Conservation (phyloP, 2,113 vertebrate species). For the Poecile atricapillus region DNA sequence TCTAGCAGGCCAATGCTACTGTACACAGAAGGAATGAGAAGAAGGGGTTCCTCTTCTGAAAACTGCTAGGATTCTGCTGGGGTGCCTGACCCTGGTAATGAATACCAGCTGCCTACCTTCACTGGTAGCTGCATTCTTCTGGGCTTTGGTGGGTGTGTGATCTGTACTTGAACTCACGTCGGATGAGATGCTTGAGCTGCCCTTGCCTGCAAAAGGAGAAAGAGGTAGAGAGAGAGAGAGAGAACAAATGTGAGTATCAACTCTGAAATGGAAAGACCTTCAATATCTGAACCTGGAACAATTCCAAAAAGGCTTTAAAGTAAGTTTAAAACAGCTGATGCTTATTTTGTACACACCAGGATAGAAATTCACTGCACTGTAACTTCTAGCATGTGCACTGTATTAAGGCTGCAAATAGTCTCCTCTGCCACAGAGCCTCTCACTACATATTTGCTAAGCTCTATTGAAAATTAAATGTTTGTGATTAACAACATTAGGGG, state of each 20-base stretch:
- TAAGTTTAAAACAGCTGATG: not conserved
- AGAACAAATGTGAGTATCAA: not conserved
- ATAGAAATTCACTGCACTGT: not conserved
- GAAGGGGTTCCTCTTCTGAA: not conserved
- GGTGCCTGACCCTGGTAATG: conserved; percentile 63
- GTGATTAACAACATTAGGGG: not conserved
- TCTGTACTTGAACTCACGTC: conserved; percentile 99
- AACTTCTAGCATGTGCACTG: not conserved
- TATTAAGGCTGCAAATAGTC: not conserved
- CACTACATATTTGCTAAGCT: not conserved
- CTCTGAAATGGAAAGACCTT: not conserved
- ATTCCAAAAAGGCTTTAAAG: not conserved
- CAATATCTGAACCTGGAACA: not conserved
- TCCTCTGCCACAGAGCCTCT: not conserved
- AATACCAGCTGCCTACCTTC: conserved; percentile 93
- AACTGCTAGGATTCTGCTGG: conserved; percentile 41
- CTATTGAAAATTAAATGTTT: not conserved
- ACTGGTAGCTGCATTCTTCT: conserved; percentile 95
- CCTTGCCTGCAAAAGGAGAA: conserved; percentile 86
- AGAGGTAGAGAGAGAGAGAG: not conserved
- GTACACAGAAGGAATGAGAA: not conserved
- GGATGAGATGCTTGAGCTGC: conserved; percentile 99
- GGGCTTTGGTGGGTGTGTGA: conserved; percentile 94
- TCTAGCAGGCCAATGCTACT: not conserved
- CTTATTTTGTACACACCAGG: not conserved